Conservation (phyloP, 2,888 invertebrate species). For the Callyntrura sp. region DNA sequence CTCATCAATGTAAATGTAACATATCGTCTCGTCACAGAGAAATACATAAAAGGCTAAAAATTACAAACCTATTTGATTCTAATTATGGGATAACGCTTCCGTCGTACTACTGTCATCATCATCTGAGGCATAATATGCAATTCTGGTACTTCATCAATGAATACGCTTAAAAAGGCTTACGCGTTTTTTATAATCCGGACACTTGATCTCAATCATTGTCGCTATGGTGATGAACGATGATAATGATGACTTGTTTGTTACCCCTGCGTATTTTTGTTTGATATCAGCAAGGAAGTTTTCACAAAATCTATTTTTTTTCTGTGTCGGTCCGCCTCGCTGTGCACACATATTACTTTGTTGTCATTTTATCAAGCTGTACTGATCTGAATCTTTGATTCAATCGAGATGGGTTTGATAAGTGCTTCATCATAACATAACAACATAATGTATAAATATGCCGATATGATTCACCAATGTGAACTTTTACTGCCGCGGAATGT, state of each 20-base stretch:
- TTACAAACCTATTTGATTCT: constrained; percentile 51
- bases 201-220: constrained; percentile 16
- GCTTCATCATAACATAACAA: too few relatives aligned
- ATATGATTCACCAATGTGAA: too few relatives aligned
- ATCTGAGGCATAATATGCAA: background rate
- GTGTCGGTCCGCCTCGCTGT: too few relatives aligned
- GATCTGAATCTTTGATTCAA: constrained; percentile 28
- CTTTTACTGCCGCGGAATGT: too few relatives aligned
- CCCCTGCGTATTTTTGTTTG: background rate
- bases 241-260: too few relatives aligned
- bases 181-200: background rate
- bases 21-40: too few relatives aligned
- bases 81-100: constrained; percentile 51
- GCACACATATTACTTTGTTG: background rate
- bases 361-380: background rate
- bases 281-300: constrained; percentile 36
- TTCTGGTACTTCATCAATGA: too few relatives aligned
- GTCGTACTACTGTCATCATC: background rate
- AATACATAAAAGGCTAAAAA: background rate
- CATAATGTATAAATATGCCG: too few relatives aligned
- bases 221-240: too few relatives aligned
- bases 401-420: constrained; percentile 19
- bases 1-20: too few relatives aligned
- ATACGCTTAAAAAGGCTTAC: background rate
- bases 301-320: background rate